phyloP scores from a whole-genome alignment of 2,797 vertebrate genomes.

The Acomys russatus region DNA sequence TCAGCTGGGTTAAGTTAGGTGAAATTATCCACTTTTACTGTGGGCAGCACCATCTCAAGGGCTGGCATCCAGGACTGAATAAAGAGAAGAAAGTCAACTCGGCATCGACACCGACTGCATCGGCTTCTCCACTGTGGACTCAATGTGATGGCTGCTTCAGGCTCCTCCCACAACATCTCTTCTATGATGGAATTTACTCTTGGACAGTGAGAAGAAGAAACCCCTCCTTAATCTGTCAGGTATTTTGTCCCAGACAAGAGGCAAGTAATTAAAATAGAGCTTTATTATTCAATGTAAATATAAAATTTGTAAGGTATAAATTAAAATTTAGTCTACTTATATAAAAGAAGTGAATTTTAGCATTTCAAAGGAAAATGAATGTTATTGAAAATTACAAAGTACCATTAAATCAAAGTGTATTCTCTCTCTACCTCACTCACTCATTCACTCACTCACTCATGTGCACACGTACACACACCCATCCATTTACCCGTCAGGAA shows the following conservation, averaged over 20 bases:
- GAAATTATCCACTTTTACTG: neutral
- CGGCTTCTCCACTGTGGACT: neutral
- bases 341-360: slow-evolving; percentile 46
- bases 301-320: neutral
- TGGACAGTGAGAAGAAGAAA: neutral
- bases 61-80: neutral
- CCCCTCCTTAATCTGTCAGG: neutral
- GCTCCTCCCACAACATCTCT: neutral
- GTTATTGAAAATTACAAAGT: slow-evolving; percentile 45
- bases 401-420: slow-evolving; percentile 11
- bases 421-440: too few species aligned
- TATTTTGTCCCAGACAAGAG: neutral
- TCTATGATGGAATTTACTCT: neutral
- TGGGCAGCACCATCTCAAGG: neutral
- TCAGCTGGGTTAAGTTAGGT: neutral
- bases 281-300: neutral
- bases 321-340: slow-evolving; percentile 54
- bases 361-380: slow-evolving; percentile 59
- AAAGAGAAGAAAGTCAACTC: neutral
- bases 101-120: neutral
- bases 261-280: neutral
- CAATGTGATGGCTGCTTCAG: neutral
- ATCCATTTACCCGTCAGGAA: neutral
- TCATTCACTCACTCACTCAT: too few species aligned
- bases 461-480: neutral